Evolutionary conservation across 2,113 vertebrate genomes (phyloP), one percentile per base, ranked within the genome.

Genomic region (Campylomormyrus tamandua): DNA sequence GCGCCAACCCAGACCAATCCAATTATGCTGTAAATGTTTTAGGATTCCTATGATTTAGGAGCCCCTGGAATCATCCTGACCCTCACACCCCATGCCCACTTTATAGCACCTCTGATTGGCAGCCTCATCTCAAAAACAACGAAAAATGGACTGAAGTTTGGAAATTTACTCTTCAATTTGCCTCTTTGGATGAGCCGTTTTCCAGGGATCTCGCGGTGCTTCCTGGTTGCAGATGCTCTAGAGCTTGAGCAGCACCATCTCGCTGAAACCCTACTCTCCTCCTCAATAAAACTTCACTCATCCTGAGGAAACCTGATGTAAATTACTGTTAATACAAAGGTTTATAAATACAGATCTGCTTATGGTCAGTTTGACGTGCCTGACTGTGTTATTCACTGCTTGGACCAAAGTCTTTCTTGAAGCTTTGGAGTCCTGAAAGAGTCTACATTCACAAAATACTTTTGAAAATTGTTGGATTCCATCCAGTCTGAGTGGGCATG

Each of bases 371-470:
- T 11, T 35, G 17, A 42, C 52, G 58, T 77, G 48, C 92, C 91
- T 92, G 91, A 91, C 83, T 42, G 53, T 70, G 87, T 90, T 83
- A 85, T 92, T 89, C 88, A 52, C n/a, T 89, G 89, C 49, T 17
- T 15, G 27, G 86, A 86, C 88, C 74, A 80, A 17, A 85, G 89
- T 87, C 89, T 31, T 50, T 93, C 93, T 92, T 93, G 90, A 84
- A 93, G 86, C 91, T 93, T 88, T 89, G 93, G 93, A 89, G n/a
- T 91, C 86, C 90, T 92, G 86, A 92, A 66, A 88, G 90, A 83
- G 42, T 86, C 21, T 46, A 31, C 10, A 70, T 70, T 13, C 62
- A 70, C 62, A 31, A 27, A 70, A 70, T 31, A 31, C 62, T 70
- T 70, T 31, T 70, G 62, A 70, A 70, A 31, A 31, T 31, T 4